phyloP scores from a whole-genome alignment of 2,797 vertebrate genomes.

The Rhabdomys pumilio region DNA sequence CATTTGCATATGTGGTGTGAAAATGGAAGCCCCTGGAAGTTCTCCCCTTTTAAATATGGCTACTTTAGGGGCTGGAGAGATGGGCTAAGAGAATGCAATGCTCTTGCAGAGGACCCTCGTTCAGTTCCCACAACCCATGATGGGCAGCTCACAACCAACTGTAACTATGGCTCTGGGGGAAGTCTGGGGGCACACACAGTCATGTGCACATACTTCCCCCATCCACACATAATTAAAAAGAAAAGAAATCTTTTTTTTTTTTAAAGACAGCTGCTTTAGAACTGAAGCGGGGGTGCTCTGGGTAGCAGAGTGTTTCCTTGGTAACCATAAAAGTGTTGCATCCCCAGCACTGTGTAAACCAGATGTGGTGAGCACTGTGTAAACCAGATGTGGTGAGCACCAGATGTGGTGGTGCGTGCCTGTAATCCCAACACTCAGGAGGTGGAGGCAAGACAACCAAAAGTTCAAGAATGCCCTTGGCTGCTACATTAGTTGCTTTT shows the following conservation, averaged over 20 bases:
- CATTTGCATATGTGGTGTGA: background rate
- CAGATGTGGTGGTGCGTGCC: too few species aligned
- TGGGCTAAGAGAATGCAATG: background rate
- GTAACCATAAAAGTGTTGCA: background rate
- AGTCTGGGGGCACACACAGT: background rate
- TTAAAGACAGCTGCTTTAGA: slow-evolving; percentile 29
- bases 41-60: background rate
- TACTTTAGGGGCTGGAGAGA: background rate
- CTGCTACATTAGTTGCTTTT: background rate
- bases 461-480: background rate
- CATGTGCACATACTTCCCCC: background rate
- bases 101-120: background rate
- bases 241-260: background rate
- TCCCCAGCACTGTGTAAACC: background rate
- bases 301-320: background rate
- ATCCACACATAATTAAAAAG: background rate
- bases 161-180: background rate
- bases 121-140: background rate
- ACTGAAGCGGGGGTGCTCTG: background rate
- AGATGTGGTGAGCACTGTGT: background rate
- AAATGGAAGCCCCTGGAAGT: background rate
- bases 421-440: background rate
- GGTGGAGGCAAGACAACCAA: background rate
- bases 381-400: background rate
- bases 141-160: background rate